phyloP scores from a whole-genome alignment of 2,113 vertebrate genomes.

The Crocuta crocuta region DNA sequence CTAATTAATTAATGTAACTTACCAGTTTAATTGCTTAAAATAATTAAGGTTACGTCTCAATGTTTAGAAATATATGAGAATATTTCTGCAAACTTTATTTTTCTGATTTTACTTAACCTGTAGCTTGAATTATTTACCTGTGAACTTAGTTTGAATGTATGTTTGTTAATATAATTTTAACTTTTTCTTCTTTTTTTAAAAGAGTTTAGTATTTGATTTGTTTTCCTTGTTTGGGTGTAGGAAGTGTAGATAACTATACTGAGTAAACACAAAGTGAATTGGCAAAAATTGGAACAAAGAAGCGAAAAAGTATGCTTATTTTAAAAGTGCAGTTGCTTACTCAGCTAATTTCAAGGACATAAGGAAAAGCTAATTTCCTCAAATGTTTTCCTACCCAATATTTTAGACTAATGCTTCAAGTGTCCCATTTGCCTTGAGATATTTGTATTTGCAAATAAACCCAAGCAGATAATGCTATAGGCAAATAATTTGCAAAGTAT shows the following conservation, averaged over 20 bases:
- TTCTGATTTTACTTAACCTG: neutral
- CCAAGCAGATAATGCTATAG: neutral
- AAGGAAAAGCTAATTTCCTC: neutral
- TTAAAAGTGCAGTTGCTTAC: neutral
- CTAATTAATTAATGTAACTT: conserved; percentile 6
- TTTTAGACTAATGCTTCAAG: neutral
- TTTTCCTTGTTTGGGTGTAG: neutral
- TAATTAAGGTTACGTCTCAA: neutral
- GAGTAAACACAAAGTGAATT: neutral
- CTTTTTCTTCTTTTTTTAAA: neutral
- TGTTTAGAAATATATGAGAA: neutral
- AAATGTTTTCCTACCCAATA: neutral
- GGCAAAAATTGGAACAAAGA: neutral
- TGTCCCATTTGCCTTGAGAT: conserved; percentile 19
- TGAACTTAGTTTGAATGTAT: neutral
- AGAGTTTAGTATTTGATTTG: neutral
- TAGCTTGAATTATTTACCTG: conserved; percentile 2
- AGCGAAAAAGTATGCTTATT: neutral
- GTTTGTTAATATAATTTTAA: neutral
- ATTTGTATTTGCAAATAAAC: neutral
- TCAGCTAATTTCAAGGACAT: neutral
- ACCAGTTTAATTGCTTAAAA: neutral
- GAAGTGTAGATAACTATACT: neutral
- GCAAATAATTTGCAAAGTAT: neutral
- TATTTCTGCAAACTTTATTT: neutral